Conservation (phyloP, 2,113 vertebrate species). For the Gila orcuttii region DNA sequence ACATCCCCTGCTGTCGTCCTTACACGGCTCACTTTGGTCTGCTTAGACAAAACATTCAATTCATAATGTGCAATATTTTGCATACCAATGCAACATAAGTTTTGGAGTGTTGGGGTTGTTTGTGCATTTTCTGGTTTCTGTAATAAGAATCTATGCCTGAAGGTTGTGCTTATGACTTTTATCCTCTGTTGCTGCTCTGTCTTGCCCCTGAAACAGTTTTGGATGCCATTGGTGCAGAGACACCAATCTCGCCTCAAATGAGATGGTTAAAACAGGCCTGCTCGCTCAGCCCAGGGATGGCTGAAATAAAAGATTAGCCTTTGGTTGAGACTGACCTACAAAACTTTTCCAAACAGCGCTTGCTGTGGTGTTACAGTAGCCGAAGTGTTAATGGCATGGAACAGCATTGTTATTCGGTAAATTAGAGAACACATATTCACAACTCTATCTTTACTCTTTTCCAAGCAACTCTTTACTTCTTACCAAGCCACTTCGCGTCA, state of each 20-base stretch:
- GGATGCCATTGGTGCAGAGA: background rate
- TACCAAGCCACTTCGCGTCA: no score
- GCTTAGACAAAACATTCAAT: constrained; percentile 6
- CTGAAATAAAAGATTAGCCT: background rate
- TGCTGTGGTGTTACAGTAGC: background rate
- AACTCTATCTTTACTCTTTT: background rate
- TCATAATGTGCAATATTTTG: constrained; percentile 5
- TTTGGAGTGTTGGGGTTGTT: constrained; percentile 10
- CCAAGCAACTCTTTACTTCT: background rate
- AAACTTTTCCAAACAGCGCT: background rate
- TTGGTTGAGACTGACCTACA: constrained; percentile 17
- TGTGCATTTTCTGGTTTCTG: background rate
- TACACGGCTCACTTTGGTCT: background rate
- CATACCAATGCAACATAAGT: background rate
- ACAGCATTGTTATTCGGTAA: background rate
- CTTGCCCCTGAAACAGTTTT: background rate
- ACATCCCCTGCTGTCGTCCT: background rate
- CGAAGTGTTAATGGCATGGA: background rate
- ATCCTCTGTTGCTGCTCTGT: constrained; percentile 4
- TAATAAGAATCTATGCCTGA: background rate
- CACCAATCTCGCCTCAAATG: background rate
- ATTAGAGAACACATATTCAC: background rate
- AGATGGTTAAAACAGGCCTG: constrained; percentile 6
- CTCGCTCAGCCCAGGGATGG: background rate
- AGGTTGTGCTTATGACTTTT: constrained; percentile 3